Evolutionary conservation across 1,140 invertebrate genomes (phyloP).

Genomic region (Drosophila biarmipes): DNA sequence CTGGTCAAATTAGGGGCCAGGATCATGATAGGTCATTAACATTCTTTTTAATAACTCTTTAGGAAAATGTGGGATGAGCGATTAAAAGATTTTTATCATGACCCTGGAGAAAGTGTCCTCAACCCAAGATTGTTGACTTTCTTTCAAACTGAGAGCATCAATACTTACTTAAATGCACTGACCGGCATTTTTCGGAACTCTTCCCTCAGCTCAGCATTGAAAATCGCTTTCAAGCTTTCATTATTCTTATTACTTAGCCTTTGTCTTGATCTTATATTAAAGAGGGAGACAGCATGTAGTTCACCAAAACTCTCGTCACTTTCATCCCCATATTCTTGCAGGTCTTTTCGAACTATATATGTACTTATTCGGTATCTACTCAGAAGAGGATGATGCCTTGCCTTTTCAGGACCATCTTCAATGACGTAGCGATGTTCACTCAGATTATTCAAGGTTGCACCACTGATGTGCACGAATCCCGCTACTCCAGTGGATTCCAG

Average conservation of each 20-base stretch:
- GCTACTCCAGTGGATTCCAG: constrained; percentile 97
- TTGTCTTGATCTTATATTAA: neutral
- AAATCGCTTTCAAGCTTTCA: too few relatives aligned
- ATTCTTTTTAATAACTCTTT: too few relatives aligned
- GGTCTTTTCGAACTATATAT: constrained; percentile 87
- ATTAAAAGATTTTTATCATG: too few relatives aligned
- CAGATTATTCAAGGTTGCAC: constrained; percentile 90
- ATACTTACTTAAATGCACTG: constrained; percentile 58
- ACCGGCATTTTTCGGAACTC: constrained; percentile 78
- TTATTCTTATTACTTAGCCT: too few relatives aligned
- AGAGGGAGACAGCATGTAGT: constrained; percentile 51
- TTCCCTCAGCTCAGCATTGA: constrained; percentile 16
- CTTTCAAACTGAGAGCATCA: too few relatives aligned
- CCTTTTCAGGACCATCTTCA: constrained; percentile 87
- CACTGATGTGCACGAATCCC: constrained; percentile 93
- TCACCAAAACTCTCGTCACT: neutral
- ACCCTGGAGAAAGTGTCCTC: too few relatives aligned
- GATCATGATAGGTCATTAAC: too few relatives aligned
- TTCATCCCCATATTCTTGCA: too few relatives aligned
- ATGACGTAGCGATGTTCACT: constrained; percentile 84
- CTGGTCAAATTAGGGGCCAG: too few relatives aligned
- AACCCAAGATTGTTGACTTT: too few relatives aligned
- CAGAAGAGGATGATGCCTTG: constrained; percentile 87
- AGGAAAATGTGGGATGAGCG: too few relatives aligned
- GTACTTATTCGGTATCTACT: constrained; percentile 89